Conservation (phyloP, 2,113 vertebrate genomes). For the Tachysurus fulvidraco region DNA sequence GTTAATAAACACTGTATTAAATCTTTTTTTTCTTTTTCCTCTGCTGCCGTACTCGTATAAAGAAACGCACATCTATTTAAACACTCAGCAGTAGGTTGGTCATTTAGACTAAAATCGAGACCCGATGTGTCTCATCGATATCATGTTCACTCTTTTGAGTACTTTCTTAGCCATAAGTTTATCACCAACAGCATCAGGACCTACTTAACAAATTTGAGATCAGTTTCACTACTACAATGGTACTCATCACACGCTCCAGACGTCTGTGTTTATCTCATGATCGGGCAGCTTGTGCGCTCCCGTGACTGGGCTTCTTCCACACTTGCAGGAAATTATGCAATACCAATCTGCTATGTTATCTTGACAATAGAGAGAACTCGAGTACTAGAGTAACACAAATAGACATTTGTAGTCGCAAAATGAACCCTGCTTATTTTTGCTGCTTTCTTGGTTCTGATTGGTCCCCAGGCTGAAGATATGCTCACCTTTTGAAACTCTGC, state of each 20-base stretch:
- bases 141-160: not conserved
- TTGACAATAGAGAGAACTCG: not conserved
- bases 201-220: not conserved
- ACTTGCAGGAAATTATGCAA: constrained; percentile 32
- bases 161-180: not conserved
- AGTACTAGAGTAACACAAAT: not conserved
- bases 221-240: not conserved
- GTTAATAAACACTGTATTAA: not conserved
- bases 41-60: not conserved
- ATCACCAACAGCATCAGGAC: not conserved
- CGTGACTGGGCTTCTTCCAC: not conserved
- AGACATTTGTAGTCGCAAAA: not conserved
- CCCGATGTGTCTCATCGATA: not conserved
- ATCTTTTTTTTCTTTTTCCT: not conserved
- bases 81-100: not conserved
- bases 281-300: not conserved
- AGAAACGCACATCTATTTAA: not conserved
- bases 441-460: not conserved
- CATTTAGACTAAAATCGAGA: not conserved
- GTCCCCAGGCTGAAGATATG: not conserved
- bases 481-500: not conserved
- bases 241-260: constrained; percentile 4
- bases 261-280: constrained; percentile 29
- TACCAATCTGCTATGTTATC: not conserved
- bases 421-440: not conserved